phyloP scores from a whole-genome alignment of 2,797 vertebrate genomes.

The Fundulus diaphanus region DNA sequence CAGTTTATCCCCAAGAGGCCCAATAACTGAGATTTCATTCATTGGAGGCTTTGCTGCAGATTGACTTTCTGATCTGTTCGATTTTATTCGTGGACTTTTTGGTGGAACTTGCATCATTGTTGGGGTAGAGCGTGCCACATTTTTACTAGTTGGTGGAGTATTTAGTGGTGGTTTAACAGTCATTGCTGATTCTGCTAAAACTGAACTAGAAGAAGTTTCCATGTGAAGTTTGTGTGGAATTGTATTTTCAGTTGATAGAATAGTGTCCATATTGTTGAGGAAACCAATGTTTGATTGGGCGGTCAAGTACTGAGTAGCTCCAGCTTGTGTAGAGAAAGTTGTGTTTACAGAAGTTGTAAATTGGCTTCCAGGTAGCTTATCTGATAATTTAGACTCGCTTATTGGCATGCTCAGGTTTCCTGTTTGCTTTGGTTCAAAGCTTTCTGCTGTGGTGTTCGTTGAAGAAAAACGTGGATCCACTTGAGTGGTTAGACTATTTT shows the following conservation, averaged over 20 bases:
- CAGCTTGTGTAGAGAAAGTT: slow-evolving; percentile 21
- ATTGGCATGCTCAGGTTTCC: slow-evolving; percentile 7
- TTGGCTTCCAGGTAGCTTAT: slow-evolving; percentile 9
- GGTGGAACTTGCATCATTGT: slow-evolving; percentile 30
- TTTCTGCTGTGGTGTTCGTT: slow-evolving; percentile 20
- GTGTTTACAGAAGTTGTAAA: slow-evolving; percentile 8
- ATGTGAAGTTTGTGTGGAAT: slow-evolving; percentile 1
- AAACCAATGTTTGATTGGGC: slow-evolving; percentile 19
- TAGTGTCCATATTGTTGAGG: slow-evolving; percentile 3
- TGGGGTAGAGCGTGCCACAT: slow-evolving; percentile 32
- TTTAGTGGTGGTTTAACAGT: slow-evolving; percentile 18
- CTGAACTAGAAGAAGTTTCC: slow-evolving; percentile 19
- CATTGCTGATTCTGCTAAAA: slow-evolving; percentile 9
- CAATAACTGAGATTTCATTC: slow-evolving; percentile 21
- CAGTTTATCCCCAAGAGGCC: slow-evolving; percentile 18
- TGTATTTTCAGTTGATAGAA: slow-evolving; percentile 22
- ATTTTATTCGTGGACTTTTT: slow-evolving; percentile 51
- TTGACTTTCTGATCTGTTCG: slow-evolving; percentile 28
- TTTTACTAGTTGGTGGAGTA: slow-evolving; percentile 22
- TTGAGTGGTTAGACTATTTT: slow-evolving; percentile 20
- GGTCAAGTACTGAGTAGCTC: slow-evolving; percentile 12
- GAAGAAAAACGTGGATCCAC: neutral
- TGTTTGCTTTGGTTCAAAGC: slow-evolving; percentile 23
- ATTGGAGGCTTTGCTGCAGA: slow-evolving; percentile 18
- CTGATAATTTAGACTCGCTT: slow-evolving; percentile 25